Conservation (phyloP, 2,888 invertebrate species). For the Drosophila tanythrix region DNA sequence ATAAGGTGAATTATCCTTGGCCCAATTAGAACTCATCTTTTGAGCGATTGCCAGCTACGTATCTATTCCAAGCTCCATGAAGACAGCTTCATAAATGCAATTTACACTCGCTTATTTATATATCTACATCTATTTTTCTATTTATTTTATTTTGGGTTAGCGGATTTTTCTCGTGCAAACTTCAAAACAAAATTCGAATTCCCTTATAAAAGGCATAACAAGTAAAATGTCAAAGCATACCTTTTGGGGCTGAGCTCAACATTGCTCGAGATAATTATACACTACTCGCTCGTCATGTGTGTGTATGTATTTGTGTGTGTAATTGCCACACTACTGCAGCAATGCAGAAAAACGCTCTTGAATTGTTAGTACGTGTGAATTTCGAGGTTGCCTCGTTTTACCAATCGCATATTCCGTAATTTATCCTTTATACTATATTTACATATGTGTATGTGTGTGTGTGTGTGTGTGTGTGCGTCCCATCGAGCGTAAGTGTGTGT, state of each 20-base stretch:
- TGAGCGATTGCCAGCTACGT: background rate
- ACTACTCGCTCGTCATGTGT: constrained; percentile 45
- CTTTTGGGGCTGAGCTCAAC: constrained; percentile 11
- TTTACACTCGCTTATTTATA: background rate
- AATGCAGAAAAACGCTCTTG: constrained; percentile 16
- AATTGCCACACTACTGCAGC: constrained; percentile 10
- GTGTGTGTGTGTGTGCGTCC: constrained; percentile 8
- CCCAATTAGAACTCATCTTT: background rate
- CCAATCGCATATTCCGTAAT: constrained; percentile 57
- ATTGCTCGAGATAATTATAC: constrained; percentile 57
- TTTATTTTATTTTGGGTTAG: background rate
- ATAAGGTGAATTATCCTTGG: background rate
- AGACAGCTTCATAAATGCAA: background rate
- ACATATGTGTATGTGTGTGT: constrained; percentile 8
- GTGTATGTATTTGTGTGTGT: constrained; percentile 14
- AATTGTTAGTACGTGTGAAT: constrained; percentile 75
- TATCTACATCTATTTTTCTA: background rate
- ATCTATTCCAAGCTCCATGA: background rate
- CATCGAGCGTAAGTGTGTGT: constrained; percentile 1
- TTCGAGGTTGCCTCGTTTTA: constrained; percentile 73
- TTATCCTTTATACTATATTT: constrained; percentile 55
- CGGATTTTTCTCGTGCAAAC: background rate
- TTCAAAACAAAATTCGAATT: background rate
- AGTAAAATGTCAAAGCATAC: constrained; percentile 26
- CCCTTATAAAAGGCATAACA: background rate